Evolutionary conservation across 1,140 invertebrate species (phyloP).

Genomic region (Nasonia vitripennis): DNA sequence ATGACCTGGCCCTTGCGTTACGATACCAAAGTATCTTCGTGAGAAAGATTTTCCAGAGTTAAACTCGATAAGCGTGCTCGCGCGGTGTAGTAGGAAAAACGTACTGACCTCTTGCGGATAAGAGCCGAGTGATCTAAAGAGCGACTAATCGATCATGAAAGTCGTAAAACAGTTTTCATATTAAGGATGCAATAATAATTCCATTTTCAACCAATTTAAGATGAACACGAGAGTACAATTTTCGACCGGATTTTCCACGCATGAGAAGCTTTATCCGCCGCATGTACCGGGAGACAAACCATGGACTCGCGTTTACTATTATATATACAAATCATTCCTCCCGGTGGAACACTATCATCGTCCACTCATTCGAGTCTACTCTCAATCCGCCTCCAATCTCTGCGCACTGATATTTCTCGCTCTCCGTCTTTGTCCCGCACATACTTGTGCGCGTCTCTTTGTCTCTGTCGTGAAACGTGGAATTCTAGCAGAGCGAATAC

Average conservation of each 20-base stretch:
- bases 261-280: too few relatives aligned
- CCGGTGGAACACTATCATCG: slow-evolving; percentile 3
- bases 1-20: background rate
- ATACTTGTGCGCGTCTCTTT: slow-evolving; percentile 33
- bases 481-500: slow-evolving; percentile 57
- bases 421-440: slow-evolving; percentile 15
- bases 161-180: too few relatives aligned
- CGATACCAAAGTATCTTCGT: background rate
- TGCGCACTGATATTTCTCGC: background rate
- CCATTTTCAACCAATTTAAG: too few relatives aligned
- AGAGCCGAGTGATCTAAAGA: too few relatives aligned
- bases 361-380: background rate
- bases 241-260: too few relatives aligned
- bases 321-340: background rate
- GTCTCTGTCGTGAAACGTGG: slow-evolving; percentile 55
- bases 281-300: too few relatives aligned
- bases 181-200: too few relatives aligned
- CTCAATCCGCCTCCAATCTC: background rate
- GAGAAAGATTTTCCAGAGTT: background rate
- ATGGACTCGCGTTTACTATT: background rate
- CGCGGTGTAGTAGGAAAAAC: background rate
- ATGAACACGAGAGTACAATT: too few relatives aligned
- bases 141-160: too few relatives aligned
- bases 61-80: too few relatives aligned
- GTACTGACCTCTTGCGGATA: too few relatives aligned